Percentiles rank a stretch among this genome's conserved stretches.
Conservation (phyloP, 2,888 invertebrate species). For the Ichneumoninae sp. region DNA sequence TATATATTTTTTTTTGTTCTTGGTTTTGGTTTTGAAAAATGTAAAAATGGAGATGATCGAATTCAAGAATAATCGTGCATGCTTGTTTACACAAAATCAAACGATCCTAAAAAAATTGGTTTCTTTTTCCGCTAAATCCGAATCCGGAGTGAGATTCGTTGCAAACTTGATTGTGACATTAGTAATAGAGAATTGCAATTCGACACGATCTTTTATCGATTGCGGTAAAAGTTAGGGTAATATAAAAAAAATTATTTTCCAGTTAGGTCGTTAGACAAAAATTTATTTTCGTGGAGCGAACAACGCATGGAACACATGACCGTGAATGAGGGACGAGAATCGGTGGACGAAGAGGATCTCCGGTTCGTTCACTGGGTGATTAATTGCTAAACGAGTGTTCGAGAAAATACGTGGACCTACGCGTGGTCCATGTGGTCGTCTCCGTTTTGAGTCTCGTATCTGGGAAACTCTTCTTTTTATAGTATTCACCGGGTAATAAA, state of each 20-base stretch:
- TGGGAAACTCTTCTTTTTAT: neutral
- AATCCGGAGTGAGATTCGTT: too few relatives aligned
- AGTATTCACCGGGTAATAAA: conserved; percentile 3
- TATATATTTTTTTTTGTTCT: neutral
- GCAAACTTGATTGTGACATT: too few relatives aligned
- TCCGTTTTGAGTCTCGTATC: conserved; percentile 2
- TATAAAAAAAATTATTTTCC: too few relatives aligned
- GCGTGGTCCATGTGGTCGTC: conserved; percentile 12
- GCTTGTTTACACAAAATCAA: too few relatives aligned
- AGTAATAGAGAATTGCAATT: too few relatives aligned
- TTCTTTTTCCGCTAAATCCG: too few relatives aligned
- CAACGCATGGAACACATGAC: neutral
- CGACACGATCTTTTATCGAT: too few relatives aligned
- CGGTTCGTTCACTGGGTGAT: conserved; percentile 8
- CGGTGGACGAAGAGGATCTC: conserved; percentile 17
- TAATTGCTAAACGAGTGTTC: conserved; percentile 54
- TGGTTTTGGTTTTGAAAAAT: neutral
- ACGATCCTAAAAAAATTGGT: too few relatives aligned
- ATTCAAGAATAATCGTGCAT: neutral
- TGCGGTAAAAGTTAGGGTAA: too few relatives aligned
- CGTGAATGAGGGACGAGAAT: conserved; percentile 17
- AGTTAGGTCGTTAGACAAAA: neutral
- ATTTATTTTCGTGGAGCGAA: neutral
- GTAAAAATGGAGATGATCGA: neutral
- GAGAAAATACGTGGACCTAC: conserved; percentile 35